A percentile compares a stretch with the other conserved stretches of the same genome.
Conservation (phyloP, 2,797 vertebrate species). For the Melanogrammus aeglefinus region DNA sequence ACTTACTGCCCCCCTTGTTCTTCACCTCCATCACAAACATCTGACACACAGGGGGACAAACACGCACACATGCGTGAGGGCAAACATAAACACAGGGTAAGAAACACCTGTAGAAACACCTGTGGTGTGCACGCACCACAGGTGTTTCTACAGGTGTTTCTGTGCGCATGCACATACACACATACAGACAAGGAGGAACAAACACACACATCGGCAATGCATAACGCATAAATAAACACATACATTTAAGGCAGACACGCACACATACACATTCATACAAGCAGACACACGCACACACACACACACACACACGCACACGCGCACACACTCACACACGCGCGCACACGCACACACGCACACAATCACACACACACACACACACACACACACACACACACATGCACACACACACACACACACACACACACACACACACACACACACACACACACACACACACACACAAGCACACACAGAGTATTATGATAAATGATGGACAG, state of each 20-base stretch:
- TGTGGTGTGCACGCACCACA: too few relatives aligned
- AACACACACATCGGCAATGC: neutral
- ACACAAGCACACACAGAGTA: neutral
- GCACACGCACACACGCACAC: neutral
- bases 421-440: neutral
- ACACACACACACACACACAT: too few relatives aligned
- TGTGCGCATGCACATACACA: too few relatives aligned
- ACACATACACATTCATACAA: neutral
- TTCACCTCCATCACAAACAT: constrained; percentile 91
- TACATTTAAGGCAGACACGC: neutral
- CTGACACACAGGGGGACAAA: constrained; percentile 23
- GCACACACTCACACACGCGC: neutral
- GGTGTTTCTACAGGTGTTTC: too few relatives aligned
- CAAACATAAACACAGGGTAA: neutral
- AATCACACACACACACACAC: neutral
- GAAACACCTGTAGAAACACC: too few relatives aligned
- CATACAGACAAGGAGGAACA: too few relatives aligned
- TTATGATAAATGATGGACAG: neutral
- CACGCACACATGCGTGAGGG: neutral
- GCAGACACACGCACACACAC: too few relatives aligned
- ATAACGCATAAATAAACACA: neutral
- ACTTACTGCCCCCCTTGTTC: constrained; percentile 86
- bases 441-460: neutral
- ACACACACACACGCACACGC: neutral
- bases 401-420: too few relatives aligned